Percentiles rank a stretch among this genome's conserved stretches.
phyloP scores from a whole-genome alignment of 1,140 invertebrate genomes.

The Tetraneura akinire region DNA sequence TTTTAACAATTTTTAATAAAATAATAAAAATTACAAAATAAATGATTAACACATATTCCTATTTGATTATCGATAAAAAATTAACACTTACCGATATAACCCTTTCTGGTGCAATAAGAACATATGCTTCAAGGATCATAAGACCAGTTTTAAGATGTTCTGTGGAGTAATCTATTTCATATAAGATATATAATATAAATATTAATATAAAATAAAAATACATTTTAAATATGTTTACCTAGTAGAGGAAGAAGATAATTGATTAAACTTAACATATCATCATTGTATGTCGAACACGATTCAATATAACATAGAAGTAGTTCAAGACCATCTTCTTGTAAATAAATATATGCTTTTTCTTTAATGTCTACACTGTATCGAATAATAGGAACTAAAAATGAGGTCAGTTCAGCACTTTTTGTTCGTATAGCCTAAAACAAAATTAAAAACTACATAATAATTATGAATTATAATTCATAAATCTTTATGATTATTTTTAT shows the following conservation, averaged over 20 bases:
- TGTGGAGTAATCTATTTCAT: slow-evolving; percentile 62
- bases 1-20: no score
- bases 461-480: no score
- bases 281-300: slow-evolving; percentile 67
- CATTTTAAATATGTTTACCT: slow-evolving; percentile 62
- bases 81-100: slow-evolving; percentile 66
- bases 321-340: slow-evolving; percentile 88
- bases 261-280: slow-evolving; percentile 72
- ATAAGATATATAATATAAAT: neutral
- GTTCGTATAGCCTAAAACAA: slow-evolving; percentile 33
- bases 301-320: slow-evolving; percentile 85
- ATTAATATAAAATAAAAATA: neutral
- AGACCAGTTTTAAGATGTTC: slow-evolving; percentile 78
- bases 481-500: no score
- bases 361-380: slow-evolving; percentile 77
- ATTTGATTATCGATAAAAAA: neutral
- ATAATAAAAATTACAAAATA: neutral
- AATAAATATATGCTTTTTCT: slow-evolving; percentile 80
- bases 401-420: slow-evolving; percentile 38
- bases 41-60: neutral
- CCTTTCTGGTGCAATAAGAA: slow-evolving; percentile 77
- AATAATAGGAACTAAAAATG: slow-evolving; percentile 66
- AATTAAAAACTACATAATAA: neutral
- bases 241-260: slow-evolving; percentile 76
- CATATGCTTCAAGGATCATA: slow-evolving; percentile 79